A percentile compares a stretch with the other conserved stretches of the same genome.
Conservation (phyloP, 2,888 invertebrate species). For the Caenorhabditis panamensis region DNA sequence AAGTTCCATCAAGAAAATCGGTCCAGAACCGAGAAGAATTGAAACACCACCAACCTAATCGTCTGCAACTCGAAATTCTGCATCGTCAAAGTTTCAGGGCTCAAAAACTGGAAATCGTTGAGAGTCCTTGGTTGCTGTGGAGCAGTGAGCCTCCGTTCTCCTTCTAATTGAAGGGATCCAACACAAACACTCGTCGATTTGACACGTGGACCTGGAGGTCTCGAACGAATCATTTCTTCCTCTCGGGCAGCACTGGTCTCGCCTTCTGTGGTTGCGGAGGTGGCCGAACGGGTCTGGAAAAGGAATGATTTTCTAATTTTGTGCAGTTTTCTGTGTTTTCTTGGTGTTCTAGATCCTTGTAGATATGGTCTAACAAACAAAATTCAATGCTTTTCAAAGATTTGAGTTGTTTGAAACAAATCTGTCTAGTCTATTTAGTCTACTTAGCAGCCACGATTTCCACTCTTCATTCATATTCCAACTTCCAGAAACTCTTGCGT, state of each 20-base stretch:
- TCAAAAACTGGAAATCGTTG: slow-evolving; percentile 62
- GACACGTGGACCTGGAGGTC: slow-evolving; percentile 18
- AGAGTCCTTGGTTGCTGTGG: slow-evolving; percentile 50
- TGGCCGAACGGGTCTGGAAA: slow-evolving; percentile 32
- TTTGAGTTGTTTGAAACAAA: too few relatives aligned
- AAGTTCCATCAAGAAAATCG: too few relatives aligned
- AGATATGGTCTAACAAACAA: too few relatives aligned
- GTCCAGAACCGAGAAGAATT: too few relatives aligned
- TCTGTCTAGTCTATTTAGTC: too few relatives aligned
- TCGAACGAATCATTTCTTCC: slow-evolving; percentile 44
- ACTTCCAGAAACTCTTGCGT: too few relatives aligned
- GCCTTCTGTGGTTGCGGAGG: slow-evolving; percentile 35
- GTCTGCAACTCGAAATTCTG: slow-evolving; percentile 56
- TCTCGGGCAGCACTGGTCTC: slow-evolving; percentile 33
- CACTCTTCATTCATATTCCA: too few relatives aligned
- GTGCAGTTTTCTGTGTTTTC: too few relatives aligned
- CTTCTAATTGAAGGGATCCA: slow-evolving; percentile 50
- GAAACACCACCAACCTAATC: slow-evolving; percentile 14
- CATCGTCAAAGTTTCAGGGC: slow-evolving; percentile 53
- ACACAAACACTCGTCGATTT: slow-evolving; percentile 61
- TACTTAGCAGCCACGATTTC: too few relatives aligned
- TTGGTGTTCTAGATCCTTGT: too few relatives aligned
- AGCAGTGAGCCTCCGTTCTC: slow-evolving; percentile 42
- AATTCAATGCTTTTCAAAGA: too few relatives aligned
- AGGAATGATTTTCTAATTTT: not conserved